These are phyloP conservation scores for Pampusana beccarii DNA, from an alignment of 2,113 vertebrate genomes.

Conservation along the genomic window DNA sequence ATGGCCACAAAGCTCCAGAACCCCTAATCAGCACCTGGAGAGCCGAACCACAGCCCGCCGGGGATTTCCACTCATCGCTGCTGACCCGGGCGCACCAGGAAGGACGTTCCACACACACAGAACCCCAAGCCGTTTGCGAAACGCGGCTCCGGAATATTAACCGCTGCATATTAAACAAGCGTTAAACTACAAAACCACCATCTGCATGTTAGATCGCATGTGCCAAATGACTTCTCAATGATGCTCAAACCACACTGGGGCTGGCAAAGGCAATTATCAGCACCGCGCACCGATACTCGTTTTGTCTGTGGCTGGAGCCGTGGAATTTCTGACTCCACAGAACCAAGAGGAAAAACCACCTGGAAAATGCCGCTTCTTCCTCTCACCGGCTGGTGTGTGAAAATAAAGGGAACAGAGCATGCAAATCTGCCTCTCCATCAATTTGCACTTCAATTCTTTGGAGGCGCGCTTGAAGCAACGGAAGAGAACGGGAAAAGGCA, in stretches of 20 bases:
- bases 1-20: background rate
- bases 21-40: background rate
- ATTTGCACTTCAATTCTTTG: background rate
- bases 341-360: background rate
- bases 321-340: background rate
- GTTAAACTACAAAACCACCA: background rate
- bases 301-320: fast-evolving
- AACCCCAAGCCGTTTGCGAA: background rate
- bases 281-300: fast-evolving
- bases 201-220: fast-evolving
- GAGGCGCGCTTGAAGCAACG: background rate
- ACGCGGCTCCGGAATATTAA: fast-evolving
- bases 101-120: background rate
- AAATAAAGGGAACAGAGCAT: background rate
- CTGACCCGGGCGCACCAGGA: background rate
- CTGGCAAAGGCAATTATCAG: background rate
- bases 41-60: background rate
- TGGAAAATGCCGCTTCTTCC: background rate
- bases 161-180: fast-evolving
- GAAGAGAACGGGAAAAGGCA: background rate
- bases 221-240: fast-evolving
- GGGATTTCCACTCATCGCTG: background rate
- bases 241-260: background rate
- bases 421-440: background rate
- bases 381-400: background rate